phyloP scores from a whole-genome alignment of 2,113 vertebrate genomes.

The Entelurus aequoreus region DNA sequence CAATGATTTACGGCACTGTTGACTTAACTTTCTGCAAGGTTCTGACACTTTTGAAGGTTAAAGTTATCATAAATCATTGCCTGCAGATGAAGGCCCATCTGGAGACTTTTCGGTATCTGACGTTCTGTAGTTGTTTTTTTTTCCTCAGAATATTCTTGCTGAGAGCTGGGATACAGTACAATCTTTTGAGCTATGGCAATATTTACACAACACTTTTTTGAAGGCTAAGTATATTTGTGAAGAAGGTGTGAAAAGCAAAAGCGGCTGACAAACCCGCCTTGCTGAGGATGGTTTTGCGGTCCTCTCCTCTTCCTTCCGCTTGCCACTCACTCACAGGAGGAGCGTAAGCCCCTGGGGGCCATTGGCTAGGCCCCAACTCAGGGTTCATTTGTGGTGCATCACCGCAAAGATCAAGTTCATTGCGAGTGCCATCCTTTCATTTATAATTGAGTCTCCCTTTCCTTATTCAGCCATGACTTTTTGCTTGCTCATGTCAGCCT shows the following conservation, averaged over 20 bases:
- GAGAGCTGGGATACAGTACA: neutral
- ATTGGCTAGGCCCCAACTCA: conserved; percentile 40
- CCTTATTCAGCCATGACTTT: conserved; percentile 14
- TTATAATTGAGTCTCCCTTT: conserved; percentile 53
- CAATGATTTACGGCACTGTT: neutral
- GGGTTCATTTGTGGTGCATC: conserved; percentile 52
- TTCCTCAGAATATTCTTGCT: conserved; percentile 10
- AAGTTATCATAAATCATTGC: conserved; percentile 41
- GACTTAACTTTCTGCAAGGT: conserved; percentile 20
- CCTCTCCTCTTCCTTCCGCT: neutral
- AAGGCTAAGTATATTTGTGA: conserved; percentile 36
- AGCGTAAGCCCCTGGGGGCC: conserved; percentile 4
- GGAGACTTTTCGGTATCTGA: conserved; percentile 27
- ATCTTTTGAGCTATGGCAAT: conserved; percentile 18
- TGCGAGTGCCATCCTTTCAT: conserved; percentile 55
- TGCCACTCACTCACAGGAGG: neutral
- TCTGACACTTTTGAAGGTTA: conserved; percentile 31
- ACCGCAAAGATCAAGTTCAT: conserved; percentile 46
- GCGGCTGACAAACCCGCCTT: neutral
- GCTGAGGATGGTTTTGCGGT: neutral
- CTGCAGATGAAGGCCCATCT: conserved; percentile 33
- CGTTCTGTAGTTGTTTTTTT: conserved; percentile 40
- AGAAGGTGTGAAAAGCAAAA: conserved; percentile 47
- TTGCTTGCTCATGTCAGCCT: conserved; percentile 4
- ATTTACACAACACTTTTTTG: conserved; percentile 29